phyloP scores from a whole-genome alignment of 2,113 vertebrate genomes.

The Poeciliopsis prolifica region DNA sequence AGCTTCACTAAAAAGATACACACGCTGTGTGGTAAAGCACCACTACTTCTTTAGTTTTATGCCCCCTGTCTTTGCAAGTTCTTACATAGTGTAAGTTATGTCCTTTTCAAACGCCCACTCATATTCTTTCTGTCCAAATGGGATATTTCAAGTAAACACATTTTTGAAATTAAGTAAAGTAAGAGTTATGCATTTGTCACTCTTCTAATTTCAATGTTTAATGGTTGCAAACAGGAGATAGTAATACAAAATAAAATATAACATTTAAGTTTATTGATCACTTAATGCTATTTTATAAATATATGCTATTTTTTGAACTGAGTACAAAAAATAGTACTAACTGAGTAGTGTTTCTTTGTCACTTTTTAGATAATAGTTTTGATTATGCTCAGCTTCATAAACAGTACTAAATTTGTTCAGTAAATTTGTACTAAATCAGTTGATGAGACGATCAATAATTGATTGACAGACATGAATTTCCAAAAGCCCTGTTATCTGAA shows the following conservation, averaged over 20 bases:
- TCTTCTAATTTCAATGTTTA: background rate
- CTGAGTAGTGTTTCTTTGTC: background rate
- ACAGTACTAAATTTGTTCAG: background rate
- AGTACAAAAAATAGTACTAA: background rate
- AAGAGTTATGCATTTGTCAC: background rate
- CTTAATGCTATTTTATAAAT: background rate
- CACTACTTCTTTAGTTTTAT: slow-evolving; percentile 19
- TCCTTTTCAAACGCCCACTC: slow-evolving; percentile 13
- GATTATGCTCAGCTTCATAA: background rate
- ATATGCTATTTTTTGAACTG: background rate
- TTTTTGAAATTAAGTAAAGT: too few relatives aligned
- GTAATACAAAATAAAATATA: background rate
- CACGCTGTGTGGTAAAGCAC: background rate
- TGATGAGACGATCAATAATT: background rate
- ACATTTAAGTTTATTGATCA: background rate
- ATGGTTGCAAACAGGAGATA: background rate
- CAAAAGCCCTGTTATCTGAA: background rate
- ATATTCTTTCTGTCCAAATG: slow-evolving; percentile 19
- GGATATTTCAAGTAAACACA: background rate
- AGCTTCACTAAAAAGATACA: background rate
- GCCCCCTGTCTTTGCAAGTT: slow-evolving; percentile 21
- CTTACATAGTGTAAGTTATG: slow-evolving; percentile 28
- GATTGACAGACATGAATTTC: too few relatives aligned
- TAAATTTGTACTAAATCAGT: background rate
- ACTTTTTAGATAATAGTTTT: background rate